A percentile compares a stretch with the other conserved stretches of the same genome.
Conservation (phyloP, 2,797 vertebrate species). For the Siniperca obscura region DNA sequence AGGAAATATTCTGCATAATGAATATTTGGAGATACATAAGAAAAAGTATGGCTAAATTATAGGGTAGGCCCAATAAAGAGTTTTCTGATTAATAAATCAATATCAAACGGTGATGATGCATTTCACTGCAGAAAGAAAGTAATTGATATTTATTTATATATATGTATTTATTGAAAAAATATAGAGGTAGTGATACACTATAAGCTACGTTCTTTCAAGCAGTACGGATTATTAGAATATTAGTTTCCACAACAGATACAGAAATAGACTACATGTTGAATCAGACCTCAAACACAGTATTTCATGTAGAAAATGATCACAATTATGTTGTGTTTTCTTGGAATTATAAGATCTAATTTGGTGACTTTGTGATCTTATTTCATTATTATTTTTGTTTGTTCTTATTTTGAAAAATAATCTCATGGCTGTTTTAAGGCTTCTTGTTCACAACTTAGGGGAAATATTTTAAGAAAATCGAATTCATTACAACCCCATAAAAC, state of each 20-base stretch:
- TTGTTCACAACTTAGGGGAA: background rate
- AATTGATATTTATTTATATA: constrained; percentile 10
- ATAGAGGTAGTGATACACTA: background rate
- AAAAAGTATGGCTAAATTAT: constrained; percentile 25
- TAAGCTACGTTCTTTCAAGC: background rate
- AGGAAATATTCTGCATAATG: constrained; percentile 41
- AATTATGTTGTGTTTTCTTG: background rate
- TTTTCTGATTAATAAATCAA: constrained; percentile 25
- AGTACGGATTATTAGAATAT: background rate
- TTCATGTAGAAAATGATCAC: background rate
- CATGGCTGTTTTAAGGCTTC: background rate
- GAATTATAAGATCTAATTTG: background rate
- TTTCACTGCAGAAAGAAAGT: constrained; percentile 18
- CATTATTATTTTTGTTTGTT: background rate
- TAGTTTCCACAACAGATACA: background rate
- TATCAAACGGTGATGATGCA: constrained; percentile 23
- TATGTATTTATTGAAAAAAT: too few relatives aligned
- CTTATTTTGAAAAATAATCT: background rate
- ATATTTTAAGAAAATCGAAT: background rate
- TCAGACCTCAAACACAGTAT: background rate
- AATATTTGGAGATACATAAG: constrained; percentile 19
- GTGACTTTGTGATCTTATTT: background rate
- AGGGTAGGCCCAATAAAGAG: background rate
- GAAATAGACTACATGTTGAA: background rate
- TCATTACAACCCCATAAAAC: background rate